Evolutionary conservation across 2,888 invertebrate genomes (phyloP).

Genomic region (Rhodophaea formosa): DNA sequence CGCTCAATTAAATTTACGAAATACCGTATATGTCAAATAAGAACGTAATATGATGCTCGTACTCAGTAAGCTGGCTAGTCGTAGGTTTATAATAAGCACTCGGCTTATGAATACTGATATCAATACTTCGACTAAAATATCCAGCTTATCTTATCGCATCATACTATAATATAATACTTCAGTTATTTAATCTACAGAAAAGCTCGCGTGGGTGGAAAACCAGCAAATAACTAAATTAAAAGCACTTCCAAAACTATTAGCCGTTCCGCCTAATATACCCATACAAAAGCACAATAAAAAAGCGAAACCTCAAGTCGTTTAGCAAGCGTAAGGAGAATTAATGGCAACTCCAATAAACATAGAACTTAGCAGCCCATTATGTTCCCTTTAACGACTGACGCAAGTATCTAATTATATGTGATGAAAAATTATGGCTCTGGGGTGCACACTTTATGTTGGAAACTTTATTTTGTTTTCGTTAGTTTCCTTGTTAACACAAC

Average conservation of each 20-base stretch:
- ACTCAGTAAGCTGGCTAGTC: too few relatives aligned
- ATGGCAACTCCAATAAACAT: constrained; percentile 26
- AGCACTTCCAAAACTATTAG: neutral
- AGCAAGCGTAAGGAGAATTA: constrained; percentile 24
- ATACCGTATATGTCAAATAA: too few relatives aligned
- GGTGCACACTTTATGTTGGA: neutral
- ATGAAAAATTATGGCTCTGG: constrained; percentile 27
- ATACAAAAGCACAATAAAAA: constrained; percentile 15
- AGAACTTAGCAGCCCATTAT: constrained; percentile 25
- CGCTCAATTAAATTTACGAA: too few relatives aligned
- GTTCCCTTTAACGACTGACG: constrained; percentile 25
- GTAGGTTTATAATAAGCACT: too few relatives aligned
- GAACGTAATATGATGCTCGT: too few relatives aligned
- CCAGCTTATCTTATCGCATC: too few relatives aligned
- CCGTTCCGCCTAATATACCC: constrained; percentile 3
- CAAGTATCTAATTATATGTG: constrained; percentile 29
- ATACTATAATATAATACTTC: too few relatives aligned
- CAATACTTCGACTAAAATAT: too few relatives aligned
- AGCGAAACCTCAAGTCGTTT: constrained; percentile 21
- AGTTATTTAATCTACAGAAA: neutral
- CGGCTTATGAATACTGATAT: too few relatives aligned
- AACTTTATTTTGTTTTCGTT: neutral
- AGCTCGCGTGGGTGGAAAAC: neutral
- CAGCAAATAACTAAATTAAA: neutral
- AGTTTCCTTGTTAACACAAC: neutral